Evolutionary conservation across 1,140 invertebrate genomes (phyloP).

Genomic region (Drosophila tsacasi): DNA sequence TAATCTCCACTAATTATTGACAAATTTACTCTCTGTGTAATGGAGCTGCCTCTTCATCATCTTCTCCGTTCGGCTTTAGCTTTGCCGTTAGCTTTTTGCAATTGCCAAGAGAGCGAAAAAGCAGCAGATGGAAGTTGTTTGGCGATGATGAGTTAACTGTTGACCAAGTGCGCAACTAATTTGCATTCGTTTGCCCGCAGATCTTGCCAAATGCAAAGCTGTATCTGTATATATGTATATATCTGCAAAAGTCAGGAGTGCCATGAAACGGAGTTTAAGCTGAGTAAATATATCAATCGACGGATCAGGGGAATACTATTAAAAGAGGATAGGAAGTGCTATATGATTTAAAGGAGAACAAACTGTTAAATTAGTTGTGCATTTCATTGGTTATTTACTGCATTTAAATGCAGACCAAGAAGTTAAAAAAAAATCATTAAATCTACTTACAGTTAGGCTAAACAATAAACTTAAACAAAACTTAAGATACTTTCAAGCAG

Average conservation of each 20-base stretch:
- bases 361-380: background rate
- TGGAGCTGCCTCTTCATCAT: slow-evolving; percentile 11
- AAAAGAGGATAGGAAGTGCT: background rate
- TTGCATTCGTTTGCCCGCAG: slow-evolving; percentile 65
- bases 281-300: slow-evolving; percentile 28
- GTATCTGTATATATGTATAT: background rate
- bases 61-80: slow-evolving; percentile 34
- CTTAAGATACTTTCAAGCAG: background rate
- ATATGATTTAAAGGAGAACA: slow-evolving; percentile 12
- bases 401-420: too few species aligned
- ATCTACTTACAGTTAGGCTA: background rate
- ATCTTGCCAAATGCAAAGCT: slow-evolving; percentile 36
- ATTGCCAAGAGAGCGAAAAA: slow-evolving; percentile 17
- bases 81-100: slow-evolving; percentile 48
- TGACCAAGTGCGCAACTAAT: slow-evolving; percentile 77
- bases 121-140: slow-evolving; percentile 38
- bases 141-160: slow-evolving; percentile 73
- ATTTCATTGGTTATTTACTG: background rate
- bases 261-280: slow-evolving; percentile 3
- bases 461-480: background rate
- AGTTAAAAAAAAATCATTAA: background rate
- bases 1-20: background rate
- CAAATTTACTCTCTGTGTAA: background rate
- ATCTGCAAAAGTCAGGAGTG: background rate
- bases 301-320: background rate